Conservation (phyloP, 30 jellyfish, hydroid and myxozoan genomes). For the Aurelia aurita region DNA sequence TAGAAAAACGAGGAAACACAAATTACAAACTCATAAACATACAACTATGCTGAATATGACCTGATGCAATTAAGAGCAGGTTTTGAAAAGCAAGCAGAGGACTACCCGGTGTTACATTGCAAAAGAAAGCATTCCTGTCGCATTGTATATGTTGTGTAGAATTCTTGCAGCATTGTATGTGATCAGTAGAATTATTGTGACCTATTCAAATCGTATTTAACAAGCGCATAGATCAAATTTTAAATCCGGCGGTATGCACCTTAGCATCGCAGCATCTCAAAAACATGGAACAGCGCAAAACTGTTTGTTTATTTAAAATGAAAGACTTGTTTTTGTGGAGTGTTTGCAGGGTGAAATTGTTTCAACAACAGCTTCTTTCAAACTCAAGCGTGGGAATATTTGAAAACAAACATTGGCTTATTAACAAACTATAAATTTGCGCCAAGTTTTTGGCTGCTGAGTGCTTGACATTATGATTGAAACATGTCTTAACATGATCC, state of each 20-base stretch:
- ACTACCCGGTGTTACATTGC: slow-evolving; percentile 20
- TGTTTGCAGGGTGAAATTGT: slow-evolving; percentile 64
- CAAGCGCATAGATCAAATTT: slow-evolving; percentile 26
- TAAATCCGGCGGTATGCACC: slow-evolving; percentile 28
- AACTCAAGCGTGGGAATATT: slow-evolving; percentile 36
- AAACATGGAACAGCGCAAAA: slow-evolving; percentile 28
- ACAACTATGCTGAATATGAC: slow-evolving; percentile 6
- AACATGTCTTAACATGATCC: too few species aligned
- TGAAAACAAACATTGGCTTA: background rate
- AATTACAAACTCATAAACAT: slow-evolving; percentile 34
- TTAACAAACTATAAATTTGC: background rate
- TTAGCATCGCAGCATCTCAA: background rate
- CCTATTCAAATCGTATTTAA: background rate
- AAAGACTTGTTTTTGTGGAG: slow-evolving; percentile 6
- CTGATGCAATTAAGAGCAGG: slow-evolving; percentile 1
- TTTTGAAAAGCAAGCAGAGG: slow-evolving; percentile 23
- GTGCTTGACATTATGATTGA: too few species aligned
- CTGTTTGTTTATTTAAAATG: slow-evolving; percentile 26
- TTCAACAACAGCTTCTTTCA: slow-evolving; percentile 9
- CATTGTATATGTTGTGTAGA: background rate
- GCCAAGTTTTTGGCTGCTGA: background rate
- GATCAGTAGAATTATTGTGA: slow-evolving; percentile 14
- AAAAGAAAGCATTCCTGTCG: background rate
- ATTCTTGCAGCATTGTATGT: slow-evolving; percentile 10
- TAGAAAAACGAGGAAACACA: slow-evolving; percentile 21